Percentiles rank a stretch among this genome's conserved stretches.
phyloP scores from a whole-genome alignment of 2,113 vertebrate genomes.

The Gymnogyps californianus region DNA sequence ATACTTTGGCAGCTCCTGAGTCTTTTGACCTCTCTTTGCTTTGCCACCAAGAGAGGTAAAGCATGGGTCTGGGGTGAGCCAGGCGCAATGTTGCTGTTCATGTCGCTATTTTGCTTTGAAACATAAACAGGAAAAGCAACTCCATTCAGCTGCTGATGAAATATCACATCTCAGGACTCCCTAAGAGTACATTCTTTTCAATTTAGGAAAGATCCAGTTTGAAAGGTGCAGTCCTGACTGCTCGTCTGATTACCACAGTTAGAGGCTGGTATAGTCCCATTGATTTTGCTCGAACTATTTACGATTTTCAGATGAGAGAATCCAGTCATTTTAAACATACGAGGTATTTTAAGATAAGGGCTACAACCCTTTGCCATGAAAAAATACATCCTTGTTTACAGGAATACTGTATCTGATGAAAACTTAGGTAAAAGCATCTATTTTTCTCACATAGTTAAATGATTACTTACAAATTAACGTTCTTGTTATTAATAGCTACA shows the following conservation, averaged over 20 bases:
- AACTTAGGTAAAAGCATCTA: slow-evolving; percentile 5
- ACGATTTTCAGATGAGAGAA: neutral
- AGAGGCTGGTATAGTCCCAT: neutral
- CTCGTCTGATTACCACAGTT: neutral
- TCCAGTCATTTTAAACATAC: neutral
- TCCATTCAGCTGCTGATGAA: neutral
- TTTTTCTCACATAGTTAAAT: slow-evolving; percentile 58
- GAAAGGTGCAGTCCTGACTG: neutral
- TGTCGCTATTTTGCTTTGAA: neutral
- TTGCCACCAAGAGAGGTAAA: neutral
- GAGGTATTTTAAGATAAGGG: neutral
- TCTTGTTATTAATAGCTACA: slow-evolving; percentile 70
- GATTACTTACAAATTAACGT: slow-evolving; percentile 69
- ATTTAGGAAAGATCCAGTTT: slow-evolving; percentile 15
- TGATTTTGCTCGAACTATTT: neutral
- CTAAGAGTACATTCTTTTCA: neutral
- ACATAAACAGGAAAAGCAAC: neutral
- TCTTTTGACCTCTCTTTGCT: neutral
- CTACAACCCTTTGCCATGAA: slow-evolving; percentile 1
- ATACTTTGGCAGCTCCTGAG: neutral
- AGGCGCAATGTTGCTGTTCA: neutral
- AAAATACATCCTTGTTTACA: neutral
- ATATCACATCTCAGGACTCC: neutral
- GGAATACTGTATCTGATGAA: neutral
- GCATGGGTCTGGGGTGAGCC: neutral